Percentiles rank a stretch among this genome's conserved stretches.
Evolutionary conservation across 2,888 invertebrate species (phyloP).

Genomic region (Apamea anceps): DNA sequence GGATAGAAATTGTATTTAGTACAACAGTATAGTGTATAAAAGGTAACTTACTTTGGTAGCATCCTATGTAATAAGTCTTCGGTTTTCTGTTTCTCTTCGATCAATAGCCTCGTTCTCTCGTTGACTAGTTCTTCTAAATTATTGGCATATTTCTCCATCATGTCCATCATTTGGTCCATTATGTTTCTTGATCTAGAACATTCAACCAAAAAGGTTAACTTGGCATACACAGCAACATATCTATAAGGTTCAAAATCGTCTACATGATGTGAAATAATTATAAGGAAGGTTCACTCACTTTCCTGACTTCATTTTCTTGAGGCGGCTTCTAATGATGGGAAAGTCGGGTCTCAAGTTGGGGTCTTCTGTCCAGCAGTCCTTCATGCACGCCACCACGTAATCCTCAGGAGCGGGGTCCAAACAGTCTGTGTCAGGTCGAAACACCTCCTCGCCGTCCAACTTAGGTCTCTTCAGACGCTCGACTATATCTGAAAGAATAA

Average conservation of each 20-base stretch:
- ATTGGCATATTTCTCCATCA: constrained; percentile 99
- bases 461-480: constrained; percentile 94
- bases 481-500: constrained; percentile 93
- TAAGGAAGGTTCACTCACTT: constrained; percentile 90
- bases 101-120: constrained; percentile 96
- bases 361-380: constrained; percentile 97
- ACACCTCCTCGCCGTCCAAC: constrained; percentile 92
- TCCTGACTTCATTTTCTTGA: constrained; percentile 97
- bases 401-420: constrained; percentile 93
- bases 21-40: background rate
- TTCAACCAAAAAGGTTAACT: background rate
- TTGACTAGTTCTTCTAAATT: constrained; percentile 98
- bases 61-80: constrained; percentile 97
- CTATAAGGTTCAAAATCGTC: constrained; percentile 10
- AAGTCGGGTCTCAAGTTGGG: constrained; percentile 96
- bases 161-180: constrained; percentile 99
- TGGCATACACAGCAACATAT: background rate
- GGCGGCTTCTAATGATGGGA: constrained; percentile 93
- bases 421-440: constrained; percentile 94
- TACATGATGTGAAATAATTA: no score
- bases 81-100: constrained; percentile 98
- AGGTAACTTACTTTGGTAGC: constrained; percentile 94
- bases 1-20: constrained; percentile 15
- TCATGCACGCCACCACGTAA: constrained; percentile 95
- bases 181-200: constrained; percentile 94